phyloP scores from a whole-genome alignment of 2,113 vertebrate species.

The Microcebus tavaratra region DNA sequence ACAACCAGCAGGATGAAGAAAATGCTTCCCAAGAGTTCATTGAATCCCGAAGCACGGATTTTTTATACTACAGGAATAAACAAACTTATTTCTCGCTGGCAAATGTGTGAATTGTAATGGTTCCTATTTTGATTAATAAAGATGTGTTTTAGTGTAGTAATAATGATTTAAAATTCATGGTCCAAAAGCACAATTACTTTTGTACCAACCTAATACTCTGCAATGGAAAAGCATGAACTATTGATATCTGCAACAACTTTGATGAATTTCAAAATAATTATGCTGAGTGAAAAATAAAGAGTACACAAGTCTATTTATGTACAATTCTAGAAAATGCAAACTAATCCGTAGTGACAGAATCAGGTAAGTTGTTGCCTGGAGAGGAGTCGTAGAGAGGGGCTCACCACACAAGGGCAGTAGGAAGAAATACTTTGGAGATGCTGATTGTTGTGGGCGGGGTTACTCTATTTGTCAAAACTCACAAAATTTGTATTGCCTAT shows the following conservation, averaged over 20 bases:
- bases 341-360: not conserved
- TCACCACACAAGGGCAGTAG: not conserved
- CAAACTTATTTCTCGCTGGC: no score
- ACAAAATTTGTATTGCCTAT: not conserved
- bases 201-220: not conserved
- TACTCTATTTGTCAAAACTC: not conserved
- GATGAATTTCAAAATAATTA: not conserved
- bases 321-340: conserved; percentile 8
- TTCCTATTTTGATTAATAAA: no score
- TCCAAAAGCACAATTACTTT: no score
- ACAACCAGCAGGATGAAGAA: no score
- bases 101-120: no score
- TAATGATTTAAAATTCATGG: no score
- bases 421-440: not conserved
- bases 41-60: no score
- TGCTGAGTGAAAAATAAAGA: not conserved
- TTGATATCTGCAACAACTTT: not conserved
- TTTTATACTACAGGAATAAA: no score
- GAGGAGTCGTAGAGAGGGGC: not conserved
- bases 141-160: no score
- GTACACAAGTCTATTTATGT: not conserved
- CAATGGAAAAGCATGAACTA: not conserved
- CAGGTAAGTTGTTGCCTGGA: not conserved
- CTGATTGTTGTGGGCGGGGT: not conserved
- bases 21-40: no score